Conservation (phyloP, 2,888 invertebrate genomes). For the Pasiphila rectangulata region DNA sequence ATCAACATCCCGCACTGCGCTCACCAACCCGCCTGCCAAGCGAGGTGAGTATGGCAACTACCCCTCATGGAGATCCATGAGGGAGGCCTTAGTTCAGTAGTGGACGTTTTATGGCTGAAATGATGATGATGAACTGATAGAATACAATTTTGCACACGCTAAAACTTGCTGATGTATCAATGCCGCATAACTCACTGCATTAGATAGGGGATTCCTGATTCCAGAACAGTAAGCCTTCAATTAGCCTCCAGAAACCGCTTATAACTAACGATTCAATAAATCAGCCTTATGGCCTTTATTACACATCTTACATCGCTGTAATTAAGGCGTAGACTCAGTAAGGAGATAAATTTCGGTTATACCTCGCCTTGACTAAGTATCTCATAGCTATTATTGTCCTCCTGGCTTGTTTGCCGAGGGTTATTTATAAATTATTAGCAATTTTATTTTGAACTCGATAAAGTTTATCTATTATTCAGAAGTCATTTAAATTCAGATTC, state of each 20-base stretch:
- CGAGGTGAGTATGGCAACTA: too few relatives aligned
- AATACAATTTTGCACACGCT: constrained; percentile 4
- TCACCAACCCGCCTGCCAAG: too few relatives aligned
- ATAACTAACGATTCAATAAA: constrained; percentile 74
- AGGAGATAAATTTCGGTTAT: constrained; percentile 50
- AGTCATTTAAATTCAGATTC: too few relatives aligned
- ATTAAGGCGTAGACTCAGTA: constrained; percentile 58
- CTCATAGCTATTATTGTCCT: constrained; percentile 5
- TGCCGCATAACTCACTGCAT: constrained; percentile 20
- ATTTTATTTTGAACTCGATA: too few relatives aligned
- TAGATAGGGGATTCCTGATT: constrained; percentile 37
- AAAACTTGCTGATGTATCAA: constrained; percentile 14
- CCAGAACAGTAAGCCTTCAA: constrained; percentile 39
- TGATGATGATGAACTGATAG: too few relatives aligned
- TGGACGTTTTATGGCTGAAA: too few relatives aligned
- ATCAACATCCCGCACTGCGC: too few relatives aligned
- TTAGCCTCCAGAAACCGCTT: constrained; percentile 68
- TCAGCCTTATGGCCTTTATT: constrained; percentile 72
- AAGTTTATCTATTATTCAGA: too few relatives aligned
- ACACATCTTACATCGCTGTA: constrained; percentile 74
- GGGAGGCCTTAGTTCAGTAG: too few relatives aligned
- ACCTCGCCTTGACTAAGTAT: constrained; percentile 11
- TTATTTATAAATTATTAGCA: too few relatives aligned
- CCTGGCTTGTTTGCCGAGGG: neutral
- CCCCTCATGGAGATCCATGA: too few relatives aligned